Conservation (phyloP, 2,113 vertebrate genomes). For the Eclectus roratus region DNA sequence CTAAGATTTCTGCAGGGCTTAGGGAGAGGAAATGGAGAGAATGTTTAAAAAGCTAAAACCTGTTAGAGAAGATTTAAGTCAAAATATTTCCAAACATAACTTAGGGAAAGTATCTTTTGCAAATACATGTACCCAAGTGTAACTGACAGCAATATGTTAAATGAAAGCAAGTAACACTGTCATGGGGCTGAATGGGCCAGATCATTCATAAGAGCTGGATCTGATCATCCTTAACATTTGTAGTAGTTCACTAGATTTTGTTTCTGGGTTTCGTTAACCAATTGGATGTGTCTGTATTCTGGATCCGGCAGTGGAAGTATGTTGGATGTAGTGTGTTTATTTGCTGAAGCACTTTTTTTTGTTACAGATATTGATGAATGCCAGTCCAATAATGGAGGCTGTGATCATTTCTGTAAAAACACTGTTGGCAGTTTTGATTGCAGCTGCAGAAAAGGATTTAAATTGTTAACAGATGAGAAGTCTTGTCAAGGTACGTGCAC, state of each 20-base stretch:
- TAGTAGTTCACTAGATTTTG: neutral
- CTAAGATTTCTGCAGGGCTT: neutral
- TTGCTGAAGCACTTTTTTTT: constrained; percentile 28
- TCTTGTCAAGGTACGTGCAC: constrained; percentile 91
- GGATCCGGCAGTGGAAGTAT: neutral
- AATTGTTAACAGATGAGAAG: constrained; percentile 94
- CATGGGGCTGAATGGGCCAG: neutral
- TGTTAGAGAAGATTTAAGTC: neutral
- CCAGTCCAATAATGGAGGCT: constrained; percentile 88
- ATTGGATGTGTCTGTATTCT: neutral
- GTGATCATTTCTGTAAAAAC: constrained; percentile 96
- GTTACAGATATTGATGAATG: constrained; percentile 94
- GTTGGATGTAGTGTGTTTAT: neutral
- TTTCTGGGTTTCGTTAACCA: neutral
- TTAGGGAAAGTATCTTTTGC: neutral
- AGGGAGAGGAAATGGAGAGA: neutral
- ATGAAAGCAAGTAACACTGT: neutral
- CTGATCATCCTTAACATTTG: neutral
- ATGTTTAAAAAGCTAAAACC: neutral
- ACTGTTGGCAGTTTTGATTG: constrained; percentile 97
- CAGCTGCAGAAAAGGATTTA: constrained; percentile 96
- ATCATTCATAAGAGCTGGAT: neutral
- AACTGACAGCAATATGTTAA: neutral
- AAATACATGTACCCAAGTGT: neutral
- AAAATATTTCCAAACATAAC: neutral